phyloP scores from a whole-genome alignment of 2,888 invertebrate species.

The Epicampocera succincta region DNA sequence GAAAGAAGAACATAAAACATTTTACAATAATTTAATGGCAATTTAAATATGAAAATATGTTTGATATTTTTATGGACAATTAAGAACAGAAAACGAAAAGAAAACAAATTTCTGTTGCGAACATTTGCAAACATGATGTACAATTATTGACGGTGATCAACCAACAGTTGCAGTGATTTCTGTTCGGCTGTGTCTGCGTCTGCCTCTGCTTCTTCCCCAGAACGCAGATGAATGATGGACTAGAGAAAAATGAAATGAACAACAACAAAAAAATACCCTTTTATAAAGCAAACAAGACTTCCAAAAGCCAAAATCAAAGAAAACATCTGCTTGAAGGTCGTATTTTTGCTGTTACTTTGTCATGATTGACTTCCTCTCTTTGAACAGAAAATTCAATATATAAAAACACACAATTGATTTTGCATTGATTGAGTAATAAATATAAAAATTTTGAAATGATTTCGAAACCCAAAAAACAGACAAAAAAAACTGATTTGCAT shows the following conservation, averaged over 20 bases:
- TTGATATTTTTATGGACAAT: conserved; percentile 68
- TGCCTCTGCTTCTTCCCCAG: too few species aligned
- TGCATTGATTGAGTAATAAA: conserved; percentile 70
- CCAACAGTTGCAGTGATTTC: conserved; percentile 59
- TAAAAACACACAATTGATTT: conserved; percentile 56
- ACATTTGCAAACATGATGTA: conserved; percentile 62
- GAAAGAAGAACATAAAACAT: conserved; percentile 27
- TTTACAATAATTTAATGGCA: conserved; percentile 57
- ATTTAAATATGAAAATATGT: conserved; percentile 69
- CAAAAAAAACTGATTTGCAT: conserved; percentile 64
- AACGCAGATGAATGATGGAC: conserved; percentile 63
- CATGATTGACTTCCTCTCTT: conserved; percentile 63
- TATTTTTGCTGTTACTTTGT: conserved; percentile 42
- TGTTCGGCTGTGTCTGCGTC: not conserved
- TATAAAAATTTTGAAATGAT: conserved; percentile 63
- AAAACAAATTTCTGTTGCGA: conserved; percentile 35
- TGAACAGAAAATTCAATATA: not conserved
- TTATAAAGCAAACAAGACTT: conserved; percentile 28
- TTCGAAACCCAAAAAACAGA: conserved; percentile 8
- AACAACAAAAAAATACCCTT: conserved; percentile 10
- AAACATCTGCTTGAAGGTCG: conserved; percentile 70
- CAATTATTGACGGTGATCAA: conserved; percentile 66
- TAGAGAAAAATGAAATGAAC: conserved; percentile 21
- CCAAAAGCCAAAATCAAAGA: conserved; percentile 44
- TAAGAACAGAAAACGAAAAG: conserved; percentile 23